Evolutionary conservation across 2,113 vertebrate species (phyloP).

Genomic region (Eublepharis macularius): DNA sequence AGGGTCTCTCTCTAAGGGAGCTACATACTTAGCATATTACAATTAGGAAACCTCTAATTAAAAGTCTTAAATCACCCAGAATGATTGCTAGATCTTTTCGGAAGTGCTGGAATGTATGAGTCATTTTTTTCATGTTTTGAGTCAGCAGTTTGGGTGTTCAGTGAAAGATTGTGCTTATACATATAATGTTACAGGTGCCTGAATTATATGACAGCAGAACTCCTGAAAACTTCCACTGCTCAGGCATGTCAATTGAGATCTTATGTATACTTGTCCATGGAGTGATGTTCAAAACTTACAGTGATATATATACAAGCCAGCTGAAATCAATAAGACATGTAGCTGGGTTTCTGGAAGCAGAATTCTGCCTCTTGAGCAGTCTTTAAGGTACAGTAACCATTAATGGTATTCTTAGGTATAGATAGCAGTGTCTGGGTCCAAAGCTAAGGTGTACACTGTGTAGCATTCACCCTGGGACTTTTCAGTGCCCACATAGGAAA

Average conservation of each 20-base stretch:
- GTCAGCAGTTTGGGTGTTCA: background rate
- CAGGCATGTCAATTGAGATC: rapidly evolving
- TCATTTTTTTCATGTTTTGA: background rate
- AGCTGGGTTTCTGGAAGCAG: rapidly evolving
- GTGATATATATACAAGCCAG: background rate
- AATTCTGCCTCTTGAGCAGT: rapidly evolving
- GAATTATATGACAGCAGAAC: rapidly evolving
- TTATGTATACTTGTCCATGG: background rate
- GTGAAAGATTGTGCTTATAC: rapidly evolving
- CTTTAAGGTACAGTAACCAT: background rate
- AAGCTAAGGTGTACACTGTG: background rate
- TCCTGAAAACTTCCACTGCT: rapidly evolving
- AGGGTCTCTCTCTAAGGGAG: rapidly evolving
- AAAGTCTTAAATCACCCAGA: rapidly evolving
- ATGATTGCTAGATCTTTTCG: background rate
- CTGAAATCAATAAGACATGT: rapidly evolving
- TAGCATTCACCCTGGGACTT: background rate
- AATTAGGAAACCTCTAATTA: background rate
- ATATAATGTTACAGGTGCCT: rapidly evolving
- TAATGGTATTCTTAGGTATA: background rate
- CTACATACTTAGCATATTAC: rapidly evolving
- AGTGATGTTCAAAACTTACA: background rate
- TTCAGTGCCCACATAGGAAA: background rate
- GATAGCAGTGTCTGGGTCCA: background rate
- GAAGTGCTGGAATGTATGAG: rapidly evolving